A percentile compares a stretch with the other conserved stretches of the same genome.
phyloP scores from a whole-genome alignment of 1,140 invertebrate genomes.

The Theocolax elegans region DNA sequence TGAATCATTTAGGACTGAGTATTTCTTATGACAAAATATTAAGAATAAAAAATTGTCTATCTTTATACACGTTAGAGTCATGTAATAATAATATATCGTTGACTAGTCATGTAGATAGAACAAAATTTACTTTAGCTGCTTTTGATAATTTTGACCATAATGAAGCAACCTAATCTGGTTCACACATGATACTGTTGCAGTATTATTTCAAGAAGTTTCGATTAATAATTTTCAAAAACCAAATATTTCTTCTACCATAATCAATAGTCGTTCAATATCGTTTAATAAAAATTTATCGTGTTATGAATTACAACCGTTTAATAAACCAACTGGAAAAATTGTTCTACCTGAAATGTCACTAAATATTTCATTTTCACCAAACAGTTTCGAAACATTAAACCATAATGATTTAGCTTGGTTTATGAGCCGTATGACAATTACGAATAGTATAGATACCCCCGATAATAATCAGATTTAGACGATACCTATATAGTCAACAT shows the following conservation, averaged over 20 bases:
- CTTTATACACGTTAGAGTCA: conserved; percentile 15
- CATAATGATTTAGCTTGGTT: conserved; percentile 13
- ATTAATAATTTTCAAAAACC: conserved; percentile 12
- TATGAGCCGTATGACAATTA: conserved; percentile 8
- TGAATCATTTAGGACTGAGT: too few species aligned
- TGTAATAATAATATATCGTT: conserved; percentile 22
- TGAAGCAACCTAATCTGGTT: conserved; percentile 30
- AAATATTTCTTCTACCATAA: too few species aligned
- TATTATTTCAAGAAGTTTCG: conserved; percentile 27
- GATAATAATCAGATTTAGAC: background rate
- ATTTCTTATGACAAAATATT: too few species aligned
- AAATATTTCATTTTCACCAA: background rate
- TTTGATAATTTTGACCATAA: conserved; percentile 46
- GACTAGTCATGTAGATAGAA: conserved; percentile 32
- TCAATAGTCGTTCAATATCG: background rate
- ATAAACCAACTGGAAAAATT: conserved; percentile 1
- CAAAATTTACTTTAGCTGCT: too few species aligned
- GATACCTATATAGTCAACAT: conserved; percentile 24
- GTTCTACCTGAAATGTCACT: conserved; percentile 12
- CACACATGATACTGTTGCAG: conserved; percentile 38
- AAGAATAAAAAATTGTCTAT: conserved; percentile 23
- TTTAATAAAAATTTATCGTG: background rate
- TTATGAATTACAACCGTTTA: conserved; percentile 9
- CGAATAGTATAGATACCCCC: background rate
- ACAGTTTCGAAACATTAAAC: background rate